Evolutionary conservation across 2,113 vertebrate genomes (phyloP).

Genomic region (Seriola rivoliana): DNA sequence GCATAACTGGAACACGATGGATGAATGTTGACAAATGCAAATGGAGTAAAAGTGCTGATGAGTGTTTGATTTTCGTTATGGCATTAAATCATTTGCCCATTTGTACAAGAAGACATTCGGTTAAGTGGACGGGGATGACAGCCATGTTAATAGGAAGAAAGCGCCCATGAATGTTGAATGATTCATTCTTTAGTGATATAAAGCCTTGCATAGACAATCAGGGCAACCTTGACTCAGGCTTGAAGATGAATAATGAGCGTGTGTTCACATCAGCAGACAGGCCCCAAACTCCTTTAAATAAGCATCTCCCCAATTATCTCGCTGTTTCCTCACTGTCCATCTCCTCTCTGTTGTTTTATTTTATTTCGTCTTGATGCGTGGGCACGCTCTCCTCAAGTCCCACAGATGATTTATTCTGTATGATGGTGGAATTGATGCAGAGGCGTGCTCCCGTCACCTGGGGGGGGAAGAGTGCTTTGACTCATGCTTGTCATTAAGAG

Average conservation of each 20-base stretch:
- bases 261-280: slow-evolving; percentile 21
- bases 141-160: slow-evolving; percentile 42
- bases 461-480: slow-evolving; percentile 56
- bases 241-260: slow-evolving; percentile 28
- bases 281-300: slow-evolving; percentile 3
- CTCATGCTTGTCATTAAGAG: slow-evolving; percentile 67
- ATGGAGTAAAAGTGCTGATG: slow-evolving; percentile 34
- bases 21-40: slow-evolving; percentile 47
- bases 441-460: slow-evolving; percentile 66
- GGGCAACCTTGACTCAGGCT: slow-evolving; percentile 27
- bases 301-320: slow-evolving; percentile 21
- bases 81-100: slow-evolving; percentile 59
- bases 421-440: slow-evolving; percentile 66
- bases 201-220: slow-evolving; percentile 29
- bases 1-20: not conserved
- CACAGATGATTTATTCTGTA: slow-evolving; percentile 65
- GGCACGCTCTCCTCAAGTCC: slow-evolving; percentile 49
- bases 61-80: slow-evolving; percentile 53
- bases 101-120: slow-evolving; percentile 32
- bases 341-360: slow-evolving; percentile 43
- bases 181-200: slow-evolving; percentile 38
- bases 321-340: not conserved
- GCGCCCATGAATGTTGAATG: slow-evolving; percentile 38
- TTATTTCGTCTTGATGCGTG: slow-evolving; percentile 41
- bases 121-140: slow-evolving; percentile 30